Conservation (phyloP, 1,140 invertebrate species). For the Lasioglossum albipes region DNA sequence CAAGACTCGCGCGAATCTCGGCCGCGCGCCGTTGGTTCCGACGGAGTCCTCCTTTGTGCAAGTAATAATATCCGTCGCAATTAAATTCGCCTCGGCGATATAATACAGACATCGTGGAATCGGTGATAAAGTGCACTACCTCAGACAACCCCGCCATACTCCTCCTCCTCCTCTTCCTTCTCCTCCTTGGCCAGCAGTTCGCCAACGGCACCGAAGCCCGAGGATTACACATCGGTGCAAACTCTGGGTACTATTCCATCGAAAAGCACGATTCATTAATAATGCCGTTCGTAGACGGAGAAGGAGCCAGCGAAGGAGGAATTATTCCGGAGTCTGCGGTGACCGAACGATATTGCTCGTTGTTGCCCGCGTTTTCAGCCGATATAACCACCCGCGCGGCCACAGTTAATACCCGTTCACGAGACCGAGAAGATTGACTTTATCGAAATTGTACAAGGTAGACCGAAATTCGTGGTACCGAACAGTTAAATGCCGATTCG, state of each 20-base stretch:
- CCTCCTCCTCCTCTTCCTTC: background rate
- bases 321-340: background rate
- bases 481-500: too few relatives aligned
- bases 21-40: background rate
- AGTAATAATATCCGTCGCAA: constrained; percentile 34
- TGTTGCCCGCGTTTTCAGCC: background rate
- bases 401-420: too few relatives aligned
- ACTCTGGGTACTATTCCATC: background rate
- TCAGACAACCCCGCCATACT: too few relatives aligned
- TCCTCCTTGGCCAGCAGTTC: background rate
- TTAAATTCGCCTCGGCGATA: constrained; percentile 38
- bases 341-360: constrained; percentile 6
- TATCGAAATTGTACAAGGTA: too few relatives aligned
- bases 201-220: background rate
- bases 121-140: constrained; percentile 33
- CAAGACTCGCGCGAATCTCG: constrained; percentile 23
- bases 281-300: background rate
- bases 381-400: too few relatives aligned
- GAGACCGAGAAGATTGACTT: too few relatives aligned
- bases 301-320: background rate
- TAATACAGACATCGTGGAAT: constrained; percentile 31
- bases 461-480: too few relatives aligned
- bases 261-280: constrained; percentile 35
- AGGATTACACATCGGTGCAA: constrained; percentile 43
- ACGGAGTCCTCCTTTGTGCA: constrained; percentile 30